These are phyloP conservation scores for Trypoxylus dichotomus DNA, from an alignment of 1,140 invertebrate genomes.

Conservation along the genomic window DNA sequence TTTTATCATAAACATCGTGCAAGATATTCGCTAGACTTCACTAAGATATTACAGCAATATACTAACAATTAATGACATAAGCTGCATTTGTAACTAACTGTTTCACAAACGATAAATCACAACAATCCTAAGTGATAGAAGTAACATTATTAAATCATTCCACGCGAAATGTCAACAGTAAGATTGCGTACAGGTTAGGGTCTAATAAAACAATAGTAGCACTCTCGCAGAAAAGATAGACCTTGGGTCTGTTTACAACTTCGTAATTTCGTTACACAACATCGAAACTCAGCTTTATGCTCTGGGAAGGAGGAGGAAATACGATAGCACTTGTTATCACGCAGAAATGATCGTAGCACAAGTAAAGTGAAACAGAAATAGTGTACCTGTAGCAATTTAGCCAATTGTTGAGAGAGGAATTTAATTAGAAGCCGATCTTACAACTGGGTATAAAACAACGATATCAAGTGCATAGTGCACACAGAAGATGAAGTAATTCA, in stretches of 20 bases:
- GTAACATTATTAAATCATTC: constrained; percentile 3
- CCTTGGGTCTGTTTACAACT: not conserved
- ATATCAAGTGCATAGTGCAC: no score
- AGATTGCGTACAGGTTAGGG: not conserved
- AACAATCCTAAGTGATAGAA: not conserved
- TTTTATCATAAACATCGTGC: no score
- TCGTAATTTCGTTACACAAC: not conserved
- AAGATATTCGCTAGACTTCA: no score
- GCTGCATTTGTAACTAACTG: no score
- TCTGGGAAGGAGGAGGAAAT: not conserved
- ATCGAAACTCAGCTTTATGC: not conserved
- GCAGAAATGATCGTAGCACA: not conserved
- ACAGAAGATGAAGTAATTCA: no score
- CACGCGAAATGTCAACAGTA: constrained; percentile 14
- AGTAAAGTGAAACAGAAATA: constrained; percentile 5
- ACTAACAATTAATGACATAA: no score
- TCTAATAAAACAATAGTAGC: not conserved
- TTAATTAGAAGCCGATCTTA: not conserved
- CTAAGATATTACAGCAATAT: no score
- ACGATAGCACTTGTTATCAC: not conserved
- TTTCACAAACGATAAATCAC: not conserved
- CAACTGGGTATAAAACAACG: no score
- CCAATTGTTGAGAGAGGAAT: not conserved
- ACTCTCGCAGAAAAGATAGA: not conserved
- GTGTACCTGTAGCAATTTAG: not conserved